Evolutionary conservation across 2,113 vertebrate species (phyloP).

Genomic region (Siniperca knerii): DNA sequence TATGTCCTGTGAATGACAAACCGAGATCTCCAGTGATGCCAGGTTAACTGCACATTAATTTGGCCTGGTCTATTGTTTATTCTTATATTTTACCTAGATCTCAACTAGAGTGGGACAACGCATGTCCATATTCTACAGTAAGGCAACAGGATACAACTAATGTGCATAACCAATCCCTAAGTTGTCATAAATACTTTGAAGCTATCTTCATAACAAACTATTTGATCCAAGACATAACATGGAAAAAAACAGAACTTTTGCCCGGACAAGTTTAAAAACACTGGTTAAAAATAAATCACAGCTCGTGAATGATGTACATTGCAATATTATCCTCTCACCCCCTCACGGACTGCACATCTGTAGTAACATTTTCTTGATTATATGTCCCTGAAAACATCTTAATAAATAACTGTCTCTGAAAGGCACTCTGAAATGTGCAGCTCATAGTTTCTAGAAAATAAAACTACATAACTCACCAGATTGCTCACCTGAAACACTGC

Average conservation of each 20-base stretch:
- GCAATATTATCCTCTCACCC: conserved; percentile 17
- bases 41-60: conserved; percentile 37
- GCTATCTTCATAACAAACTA: conserved; percentile 57
- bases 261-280: conserved; percentile 62
- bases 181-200: conserved; percentile 68
- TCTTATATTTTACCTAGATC: conserved; percentile 15
- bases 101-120: conserved; percentile 28
- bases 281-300: conserved; percentile 65
- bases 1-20: conserved; percentile 20
- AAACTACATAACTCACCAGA: conserved; percentile 39
- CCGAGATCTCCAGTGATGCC: conserved; percentile 50
- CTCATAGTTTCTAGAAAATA: conserved; percentile 67
- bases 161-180: conserved; percentile 56
- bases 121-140: conserved; percentile 59
- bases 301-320: conserved; percentile 56
- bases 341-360: conserved; percentile 56
- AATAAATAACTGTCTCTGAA: conserved; percentile 81
- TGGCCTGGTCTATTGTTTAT: conserved; percentile 25
- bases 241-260: conserved; percentile 23
- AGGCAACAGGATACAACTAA: conserved; percentile 67
- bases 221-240: conserved; percentile 43
- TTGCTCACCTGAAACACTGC: conserved; percentile 33
- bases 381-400: conserved; percentile 81
- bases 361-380: conserved; percentile 66
- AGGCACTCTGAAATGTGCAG: conserved; percentile 82